Conservation (phyloP, 2,113 vertebrate species). For the Leptobrachium ailaonicum region DNA sequence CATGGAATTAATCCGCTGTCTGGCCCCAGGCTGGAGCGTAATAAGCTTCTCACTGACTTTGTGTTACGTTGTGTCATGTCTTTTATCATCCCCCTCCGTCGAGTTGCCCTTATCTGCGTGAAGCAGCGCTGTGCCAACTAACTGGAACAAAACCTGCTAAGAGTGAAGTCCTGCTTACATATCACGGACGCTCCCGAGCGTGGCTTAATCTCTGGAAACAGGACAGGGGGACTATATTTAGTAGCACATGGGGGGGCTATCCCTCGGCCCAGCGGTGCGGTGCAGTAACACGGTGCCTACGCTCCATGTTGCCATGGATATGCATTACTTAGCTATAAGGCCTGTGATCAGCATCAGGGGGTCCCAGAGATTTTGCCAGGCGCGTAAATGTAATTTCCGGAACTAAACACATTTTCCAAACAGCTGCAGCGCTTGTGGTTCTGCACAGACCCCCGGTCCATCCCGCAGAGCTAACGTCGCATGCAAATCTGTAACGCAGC, state of each 20-base stretch:
- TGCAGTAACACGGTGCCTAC: background rate
- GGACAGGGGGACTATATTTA: constrained; percentile 13
- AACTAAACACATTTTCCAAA: constrained; percentile 2
- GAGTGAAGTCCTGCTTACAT: too few species aligned
- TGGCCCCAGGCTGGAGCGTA: too few species aligned
- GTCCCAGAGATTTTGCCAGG: background rate
- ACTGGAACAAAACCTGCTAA: too few species aligned
- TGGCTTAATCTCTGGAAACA: too few species aligned
- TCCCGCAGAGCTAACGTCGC: background rate
- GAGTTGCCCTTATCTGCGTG: too few species aligned
- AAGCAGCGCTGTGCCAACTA: too few species aligned
- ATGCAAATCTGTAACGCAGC: too few species aligned
- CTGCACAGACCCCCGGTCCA: background rate
- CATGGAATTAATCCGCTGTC: too few species aligned
- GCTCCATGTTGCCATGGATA: constrained; percentile 18
- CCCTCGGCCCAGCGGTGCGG: background rate
- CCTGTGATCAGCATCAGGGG: constrained; percentile 12
- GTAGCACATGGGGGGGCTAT: background rate
- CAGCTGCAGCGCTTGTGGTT: background rate
- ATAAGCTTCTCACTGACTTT: too few species aligned
- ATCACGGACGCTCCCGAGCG: too few species aligned
- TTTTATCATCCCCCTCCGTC: too few species aligned
- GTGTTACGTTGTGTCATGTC: too few species aligned
- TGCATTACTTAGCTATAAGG: background rate
- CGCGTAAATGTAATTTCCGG: background rate